A percentile compares a stretch with the other conserved stretches of the same genome.
phyloP scores from a whole-genome alignment of 2,797 vertebrate species.

The Alca torda region DNA sequence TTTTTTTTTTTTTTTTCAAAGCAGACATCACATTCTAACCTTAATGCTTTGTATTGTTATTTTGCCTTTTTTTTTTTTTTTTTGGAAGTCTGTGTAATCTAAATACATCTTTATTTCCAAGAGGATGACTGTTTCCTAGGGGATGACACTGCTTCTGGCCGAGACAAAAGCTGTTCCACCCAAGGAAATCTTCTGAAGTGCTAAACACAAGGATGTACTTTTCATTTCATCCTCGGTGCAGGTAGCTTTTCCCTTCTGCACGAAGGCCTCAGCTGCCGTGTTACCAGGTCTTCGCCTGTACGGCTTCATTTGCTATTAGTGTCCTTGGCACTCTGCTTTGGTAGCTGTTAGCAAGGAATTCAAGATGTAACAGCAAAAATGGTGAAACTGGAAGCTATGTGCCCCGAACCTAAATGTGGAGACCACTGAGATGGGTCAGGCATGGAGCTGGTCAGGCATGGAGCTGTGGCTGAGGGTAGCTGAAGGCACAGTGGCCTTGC shows the following conservation, averaged over 20 bases:
- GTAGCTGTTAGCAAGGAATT: background rate
- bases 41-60: conserved; percentile 42
- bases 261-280: background rate
- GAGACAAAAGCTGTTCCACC: conserved; percentile 52
- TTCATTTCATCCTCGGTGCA: background rate
- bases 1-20: conserved; percentile 39
- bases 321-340: background rate
- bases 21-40: conserved; percentile 52
- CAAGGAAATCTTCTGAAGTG: conserved; percentile 53
- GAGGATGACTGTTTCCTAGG: conserved; percentile 64
- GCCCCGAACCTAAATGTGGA: background rate
- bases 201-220: conserved; percentile 43
- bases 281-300: background rate
- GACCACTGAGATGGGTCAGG: background rate
- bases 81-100: conserved; percentile 39
- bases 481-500: background rate
- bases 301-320: background rate
- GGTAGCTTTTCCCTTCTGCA: background rate
- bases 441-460: background rate
- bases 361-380: background rate
- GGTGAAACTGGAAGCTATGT: background rate
- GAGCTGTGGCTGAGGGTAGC: background rate
- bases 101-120: conserved; percentile 63
- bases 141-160: conserved; percentile 51
- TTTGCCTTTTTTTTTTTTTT: background rate